A percentile compares a stretch with the other conserved stretches of the same genome.
phyloP scores from a whole-genome alignment of 2,113 vertebrate genomes.

The Trematomus loennbergii region DNA sequence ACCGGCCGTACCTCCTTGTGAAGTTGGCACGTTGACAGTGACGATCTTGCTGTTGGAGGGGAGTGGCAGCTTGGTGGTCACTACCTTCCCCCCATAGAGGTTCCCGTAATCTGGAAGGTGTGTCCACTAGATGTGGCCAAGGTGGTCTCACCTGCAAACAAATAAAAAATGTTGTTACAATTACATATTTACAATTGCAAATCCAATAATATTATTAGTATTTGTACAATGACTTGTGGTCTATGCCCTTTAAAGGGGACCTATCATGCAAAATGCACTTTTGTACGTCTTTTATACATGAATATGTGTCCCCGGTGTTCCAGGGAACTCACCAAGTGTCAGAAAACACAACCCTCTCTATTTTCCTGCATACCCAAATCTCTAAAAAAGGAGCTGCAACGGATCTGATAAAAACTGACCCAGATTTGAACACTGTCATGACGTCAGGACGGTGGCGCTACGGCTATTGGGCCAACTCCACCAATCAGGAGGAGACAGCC shows the following conservation, averaged over 20 bases:
- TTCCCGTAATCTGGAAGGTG: constrained; percentile 97
- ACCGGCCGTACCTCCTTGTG: constrained; percentile 95
- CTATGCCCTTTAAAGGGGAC: not conserved
- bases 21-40: constrained; percentile 96
- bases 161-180: constrained; percentile 1
- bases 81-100: constrained; percentile 94
- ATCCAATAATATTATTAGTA: not conserved
- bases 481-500: too few species aligned
- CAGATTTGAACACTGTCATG: too few species aligned
- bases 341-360: too few species aligned
- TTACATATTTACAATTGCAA: not conserved
- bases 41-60: constrained; percentile 99
- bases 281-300: too few species aligned
- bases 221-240: not conserved
- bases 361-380: too few species aligned
- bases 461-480: too few species aligned
- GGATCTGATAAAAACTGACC: too few species aligned
- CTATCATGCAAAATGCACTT: too few species aligned
- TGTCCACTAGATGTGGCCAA: constrained; percentile 91
- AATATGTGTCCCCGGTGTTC: too few species aligned
- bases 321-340: too few species aligned
- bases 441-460: too few species aligned
- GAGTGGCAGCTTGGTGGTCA: constrained; percentile 95
- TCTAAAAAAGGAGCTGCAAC: too few species aligned
- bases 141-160: constrained; percentile 87